Conservation (phyloP, 2,797 vertebrate genomes). For the Melanotaenia boesemani region DNA sequence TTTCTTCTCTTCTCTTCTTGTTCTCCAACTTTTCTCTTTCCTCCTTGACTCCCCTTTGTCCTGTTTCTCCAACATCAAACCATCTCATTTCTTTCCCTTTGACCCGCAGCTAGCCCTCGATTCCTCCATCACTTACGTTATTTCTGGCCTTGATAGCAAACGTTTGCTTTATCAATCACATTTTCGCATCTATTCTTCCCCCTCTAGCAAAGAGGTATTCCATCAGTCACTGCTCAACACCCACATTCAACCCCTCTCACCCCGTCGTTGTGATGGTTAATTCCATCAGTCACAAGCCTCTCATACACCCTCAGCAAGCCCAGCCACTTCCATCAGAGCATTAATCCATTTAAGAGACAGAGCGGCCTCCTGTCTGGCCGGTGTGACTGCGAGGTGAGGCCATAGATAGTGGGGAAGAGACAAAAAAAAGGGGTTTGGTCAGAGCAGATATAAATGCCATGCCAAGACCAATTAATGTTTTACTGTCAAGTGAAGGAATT, state of each 20-base stretch:
- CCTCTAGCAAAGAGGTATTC: conserved; percentile 59
- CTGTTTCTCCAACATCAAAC: conserved; percentile 21
- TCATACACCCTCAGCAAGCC: conserved; percentile 54
- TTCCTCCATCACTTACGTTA: conserved; percentile 51
- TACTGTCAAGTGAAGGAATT: no score
- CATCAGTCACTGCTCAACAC: conserved; percentile 76
- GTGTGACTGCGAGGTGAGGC: conserved; percentile 52
- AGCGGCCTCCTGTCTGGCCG: conserved; percentile 52
- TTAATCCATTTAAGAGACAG: conserved; percentile 77
- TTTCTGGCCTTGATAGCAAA: conserved; percentile 67
- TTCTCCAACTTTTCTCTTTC: conserved; percentile 19
- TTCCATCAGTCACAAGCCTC: conserved; percentile 79
- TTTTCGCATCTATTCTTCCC: conserved; percentile 70
- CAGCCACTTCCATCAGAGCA: conserved; percentile 68
- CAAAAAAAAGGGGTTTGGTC: conserved; percentile 29
- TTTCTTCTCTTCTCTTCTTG: neutral
- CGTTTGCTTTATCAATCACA: conserved; percentile 77
- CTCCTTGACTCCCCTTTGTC: conserved; percentile 8
- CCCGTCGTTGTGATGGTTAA: conserved; percentile 71
- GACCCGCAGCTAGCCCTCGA: conserved; percentile 43
- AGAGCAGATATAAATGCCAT: conserved; percentile 55
- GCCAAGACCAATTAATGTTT: conserved; percentile 30
- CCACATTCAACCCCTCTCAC: conserved; percentile 64
- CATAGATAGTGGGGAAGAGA: conserved; percentile 3
- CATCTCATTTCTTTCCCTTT: conserved; percentile 43